Conservation (phyloP, 2,797 vertebrate genomes). For the Oreonectes daqikongensis region DNA sequence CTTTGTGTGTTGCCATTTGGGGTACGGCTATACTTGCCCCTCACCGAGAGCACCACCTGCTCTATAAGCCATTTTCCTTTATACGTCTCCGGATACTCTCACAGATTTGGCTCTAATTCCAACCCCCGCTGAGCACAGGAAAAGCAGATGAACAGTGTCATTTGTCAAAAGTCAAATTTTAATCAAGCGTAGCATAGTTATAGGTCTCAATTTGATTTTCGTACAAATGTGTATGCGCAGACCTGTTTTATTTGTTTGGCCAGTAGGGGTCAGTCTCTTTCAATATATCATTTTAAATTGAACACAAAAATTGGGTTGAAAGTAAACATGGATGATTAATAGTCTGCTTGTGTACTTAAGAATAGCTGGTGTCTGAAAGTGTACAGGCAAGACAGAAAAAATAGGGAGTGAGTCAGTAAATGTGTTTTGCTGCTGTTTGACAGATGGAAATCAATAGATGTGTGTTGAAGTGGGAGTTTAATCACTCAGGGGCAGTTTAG, state of each 20-base stretch:
- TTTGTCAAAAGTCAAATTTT: conserved; percentile 6
- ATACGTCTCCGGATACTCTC: conserved; percentile 11
- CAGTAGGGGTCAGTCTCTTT: conserved; percentile 31
- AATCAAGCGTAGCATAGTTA: conserved; percentile 9
- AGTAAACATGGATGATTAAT: neutral
- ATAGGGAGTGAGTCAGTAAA: neutral
- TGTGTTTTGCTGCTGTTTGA: neutral
- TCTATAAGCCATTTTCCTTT: conserved; percentile 28
- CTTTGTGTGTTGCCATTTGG: conserved; percentile 33
- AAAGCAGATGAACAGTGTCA: neutral
- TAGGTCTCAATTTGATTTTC: too few relatives aligned
- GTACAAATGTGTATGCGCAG: too few relatives aligned
- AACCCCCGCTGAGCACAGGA: conserved; percentile 19
- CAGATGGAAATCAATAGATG: conserved; percentile 28
- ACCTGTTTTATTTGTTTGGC: neutral
- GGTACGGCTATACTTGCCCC: conserved; percentile 21
- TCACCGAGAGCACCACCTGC: conserved; percentile 48
- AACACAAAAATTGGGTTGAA: neutral
- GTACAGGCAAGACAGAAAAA: neutral
- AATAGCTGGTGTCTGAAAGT: neutral
- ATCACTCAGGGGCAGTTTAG: conserved; percentile 21
- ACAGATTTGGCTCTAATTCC: conserved; percentile 10
- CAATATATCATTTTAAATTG: neutral
- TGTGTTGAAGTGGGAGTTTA: conserved; percentile 26
- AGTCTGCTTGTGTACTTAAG: neutral